These are phyloP conservation scores for Phalanger gymnotis DNA, from an alignment of 2,797 vertebrate species.

Conservation along the genomic window DNA sequence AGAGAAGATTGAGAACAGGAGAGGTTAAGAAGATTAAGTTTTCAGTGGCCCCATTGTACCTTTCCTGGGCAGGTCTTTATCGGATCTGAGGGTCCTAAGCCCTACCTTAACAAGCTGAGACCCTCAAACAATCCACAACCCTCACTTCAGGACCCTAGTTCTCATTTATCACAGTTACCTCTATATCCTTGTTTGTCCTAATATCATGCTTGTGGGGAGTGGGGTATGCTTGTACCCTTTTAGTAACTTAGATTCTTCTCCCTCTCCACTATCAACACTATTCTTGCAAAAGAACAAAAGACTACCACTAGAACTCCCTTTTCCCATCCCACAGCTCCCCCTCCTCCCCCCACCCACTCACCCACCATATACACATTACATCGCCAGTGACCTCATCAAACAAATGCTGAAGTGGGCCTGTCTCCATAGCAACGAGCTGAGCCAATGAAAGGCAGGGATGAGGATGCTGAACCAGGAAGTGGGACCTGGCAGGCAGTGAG, in stretches of 20 bases:
- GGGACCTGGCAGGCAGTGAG: background rate
- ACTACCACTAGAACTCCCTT: background rate
- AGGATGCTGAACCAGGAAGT: background rate
- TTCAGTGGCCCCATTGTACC: background rate
- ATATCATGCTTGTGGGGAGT: background rate
- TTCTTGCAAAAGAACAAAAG: background rate
- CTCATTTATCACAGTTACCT: background rate
- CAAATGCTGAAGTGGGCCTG: background rate
- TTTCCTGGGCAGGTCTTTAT: background rate
- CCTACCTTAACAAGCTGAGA: background rate
- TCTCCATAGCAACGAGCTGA: slow-evolving; percentile 68
- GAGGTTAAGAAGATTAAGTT: background rate
- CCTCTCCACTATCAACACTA: background rate
- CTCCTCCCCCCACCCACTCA: background rate
- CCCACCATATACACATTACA: background rate
- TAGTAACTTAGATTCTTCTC: background rate
- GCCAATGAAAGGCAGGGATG: slow-evolving; percentile 50
- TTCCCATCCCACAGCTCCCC: background rate
- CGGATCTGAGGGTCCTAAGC: background rate
- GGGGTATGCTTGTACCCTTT: background rate
- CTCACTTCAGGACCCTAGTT: background rate
- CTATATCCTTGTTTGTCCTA: background rate
- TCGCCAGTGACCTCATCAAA: background rate
- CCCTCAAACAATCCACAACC: background rate
- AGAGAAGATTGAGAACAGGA: background rate